Percentiles rank a stretch among this genome's conserved stretches.
These are phyloP conservation scores for Peromyscus nudipes DNA, from an alignment of 2,797 vertebrate species.

Conservation along the genomic window DNA sequence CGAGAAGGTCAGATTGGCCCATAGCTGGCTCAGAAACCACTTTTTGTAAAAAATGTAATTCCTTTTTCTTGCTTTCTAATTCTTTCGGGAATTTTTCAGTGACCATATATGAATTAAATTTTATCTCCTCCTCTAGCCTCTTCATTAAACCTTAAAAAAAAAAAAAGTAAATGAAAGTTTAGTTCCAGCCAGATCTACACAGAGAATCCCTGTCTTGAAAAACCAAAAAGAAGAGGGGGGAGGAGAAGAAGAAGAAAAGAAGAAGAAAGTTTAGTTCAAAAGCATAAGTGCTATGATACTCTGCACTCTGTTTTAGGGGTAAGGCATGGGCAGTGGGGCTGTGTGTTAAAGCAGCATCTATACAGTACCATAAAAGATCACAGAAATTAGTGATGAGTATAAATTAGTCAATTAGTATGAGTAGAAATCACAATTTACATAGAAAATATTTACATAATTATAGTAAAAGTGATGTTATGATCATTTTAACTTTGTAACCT, in stretches of 20 bases:
- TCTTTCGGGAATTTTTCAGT: conserved; percentile 96
- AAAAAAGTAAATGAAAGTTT: conserved; percentile 63
- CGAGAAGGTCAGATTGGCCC: conserved; percentile 93
- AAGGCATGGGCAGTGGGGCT: background rate
- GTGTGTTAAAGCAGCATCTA: background rate
- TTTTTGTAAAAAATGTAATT: conserved; percentile 94
- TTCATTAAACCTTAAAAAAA: conserved; percentile 93
- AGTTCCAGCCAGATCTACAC: background rate
- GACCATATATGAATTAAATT: conserved; percentile 97
- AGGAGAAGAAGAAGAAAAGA: too few relatives aligned
- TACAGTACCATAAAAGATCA: background rate
- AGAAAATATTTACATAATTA: conserved; percentile 57
- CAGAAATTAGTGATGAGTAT: background rate
- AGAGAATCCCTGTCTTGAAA: background rate
- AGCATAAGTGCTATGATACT: background rate
- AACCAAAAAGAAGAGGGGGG: background rate
- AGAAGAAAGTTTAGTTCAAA: conserved; percentile 40
- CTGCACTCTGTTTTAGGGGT: background rate
- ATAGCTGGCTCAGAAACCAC: conserved; percentile 95
- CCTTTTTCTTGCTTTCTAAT: conserved; percentile 92
- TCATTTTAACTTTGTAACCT: conserved; percentile 55
- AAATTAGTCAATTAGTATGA: conserved; percentile 29
- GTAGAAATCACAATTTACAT: conserved; percentile 44
- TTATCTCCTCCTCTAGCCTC: conserved; percentile 96
- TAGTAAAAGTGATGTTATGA: conserved; percentile 8